Percentiles rank a stretch among this genome's conserved stretches.
Conservation (phyloP, 92 coral and sea anemone species). For the Siderastrea siderea region DNA sequence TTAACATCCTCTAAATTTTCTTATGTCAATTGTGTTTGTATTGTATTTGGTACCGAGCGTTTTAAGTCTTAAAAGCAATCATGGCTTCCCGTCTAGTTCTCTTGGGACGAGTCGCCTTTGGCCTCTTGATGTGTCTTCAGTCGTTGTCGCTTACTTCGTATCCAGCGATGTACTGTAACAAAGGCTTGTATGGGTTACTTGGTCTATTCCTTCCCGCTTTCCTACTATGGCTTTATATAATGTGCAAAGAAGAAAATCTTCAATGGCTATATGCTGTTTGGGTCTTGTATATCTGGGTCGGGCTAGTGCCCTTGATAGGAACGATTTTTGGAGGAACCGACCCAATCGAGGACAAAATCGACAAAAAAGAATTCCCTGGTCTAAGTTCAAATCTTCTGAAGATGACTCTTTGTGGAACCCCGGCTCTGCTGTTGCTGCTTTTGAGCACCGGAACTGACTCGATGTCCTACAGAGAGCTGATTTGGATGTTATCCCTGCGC, state of each 20-base stretch:
- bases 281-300: conserved; percentile 31
- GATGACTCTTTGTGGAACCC: conserved; percentile 75
- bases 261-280: conserved; percentile 55
- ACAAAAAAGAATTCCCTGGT: conserved; percentile 54
- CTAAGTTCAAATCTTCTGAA: conserved; percentile 79
- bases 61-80: not conserved
- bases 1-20: too few species aligned
- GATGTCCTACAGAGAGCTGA: conserved; percentile 26
- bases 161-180: conserved; percentile 46
- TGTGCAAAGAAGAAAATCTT: conserved; percentile 16
- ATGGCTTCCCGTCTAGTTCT: conserved; percentile 19
- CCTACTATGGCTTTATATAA: conserved; percentile 24
- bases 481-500: conserved; percentile 39
- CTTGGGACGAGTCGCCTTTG: conserved; percentile 30
- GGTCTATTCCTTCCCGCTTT: conserved; percentile 28
- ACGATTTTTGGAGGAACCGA: conserved; percentile 24
- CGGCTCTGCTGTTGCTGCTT: conserved; percentile 68
- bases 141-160: conserved; percentile 49
- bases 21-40: too few species aligned
- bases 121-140: conserved; percentile 29
- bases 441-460: conserved; percentile 51
- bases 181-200: not conserved
- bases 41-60: too few species aligned
- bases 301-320: conserved; percentile 41
- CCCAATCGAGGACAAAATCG: conserved; percentile 49